Conservation (phyloP, 2,888 invertebrate species). For the Chironomus riparius region DNA sequence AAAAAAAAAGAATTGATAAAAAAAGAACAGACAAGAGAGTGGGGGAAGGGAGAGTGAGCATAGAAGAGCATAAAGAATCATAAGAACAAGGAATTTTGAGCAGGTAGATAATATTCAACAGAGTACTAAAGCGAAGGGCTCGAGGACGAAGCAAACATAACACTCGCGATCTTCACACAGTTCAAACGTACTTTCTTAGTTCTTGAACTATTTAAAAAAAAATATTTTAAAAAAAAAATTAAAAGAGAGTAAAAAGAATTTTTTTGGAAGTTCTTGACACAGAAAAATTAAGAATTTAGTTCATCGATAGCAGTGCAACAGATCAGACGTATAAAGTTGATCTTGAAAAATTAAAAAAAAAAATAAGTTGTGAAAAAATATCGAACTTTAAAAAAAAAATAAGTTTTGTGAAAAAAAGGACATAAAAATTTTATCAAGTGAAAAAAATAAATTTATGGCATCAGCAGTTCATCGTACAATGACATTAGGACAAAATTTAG, state of each 20-base stretch:
- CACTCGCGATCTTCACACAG: slow-evolving; percentile 46
- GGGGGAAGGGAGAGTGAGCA: not conserved
- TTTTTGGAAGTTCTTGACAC: slow-evolving; percentile 2
- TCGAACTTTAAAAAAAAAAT: not conserved
- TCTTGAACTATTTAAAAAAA: slow-evolving; percentile 24
- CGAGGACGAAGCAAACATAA: slow-evolving; percentile 47
- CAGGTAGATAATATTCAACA: slow-evolving; percentile 23
- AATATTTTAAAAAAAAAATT: not conserved
- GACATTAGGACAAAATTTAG: slow-evolving; percentile 42
- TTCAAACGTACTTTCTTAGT: slow-evolving; percentile 31
- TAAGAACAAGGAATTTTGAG: slow-evolving; percentile 12
- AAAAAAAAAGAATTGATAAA: not conserved
- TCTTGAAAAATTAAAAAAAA: not conserved
- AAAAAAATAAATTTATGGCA: slow-evolving; percentile 31
- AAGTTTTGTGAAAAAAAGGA: slow-evolving; percentile 1
- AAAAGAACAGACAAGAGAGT: not conserved
- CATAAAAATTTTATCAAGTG: slow-evolving; percentile 5
- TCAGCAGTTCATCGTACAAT: slow-evolving; percentile 40
- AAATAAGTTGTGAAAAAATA: not conserved
- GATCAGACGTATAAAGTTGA: not conserved
- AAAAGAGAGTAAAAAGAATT: not conserved
- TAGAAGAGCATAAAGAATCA: not conserved
- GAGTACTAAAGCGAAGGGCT: slow-evolving; percentile 36
- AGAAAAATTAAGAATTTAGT: slow-evolving; percentile 1
- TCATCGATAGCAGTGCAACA: slow-evolving; percentile 9